These are phyloP conservation scores for Mormyrops boulengeri DNA, from an alignment of 2,797 vertebrate species.

Conservation along the genomic window DNA sequence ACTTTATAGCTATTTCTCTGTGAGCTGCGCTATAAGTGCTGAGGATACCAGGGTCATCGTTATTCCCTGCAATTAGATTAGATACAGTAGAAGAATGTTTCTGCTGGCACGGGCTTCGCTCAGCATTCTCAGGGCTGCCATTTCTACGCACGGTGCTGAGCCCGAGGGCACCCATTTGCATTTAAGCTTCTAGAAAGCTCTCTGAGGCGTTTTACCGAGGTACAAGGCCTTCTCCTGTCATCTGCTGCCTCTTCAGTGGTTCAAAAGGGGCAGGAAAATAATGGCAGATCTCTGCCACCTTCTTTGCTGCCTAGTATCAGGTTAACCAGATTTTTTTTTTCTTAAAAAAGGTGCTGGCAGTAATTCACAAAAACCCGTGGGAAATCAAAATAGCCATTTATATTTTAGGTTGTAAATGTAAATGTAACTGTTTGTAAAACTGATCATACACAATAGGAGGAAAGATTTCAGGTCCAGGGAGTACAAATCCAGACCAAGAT, in stretches of 20 bases:
- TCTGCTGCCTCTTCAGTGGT: background rate
- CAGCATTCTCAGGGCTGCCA: background rate
- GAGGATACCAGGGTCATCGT: background rate
- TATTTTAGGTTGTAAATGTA: no score
- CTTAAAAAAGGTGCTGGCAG: background rate
- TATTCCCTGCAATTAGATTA: conserved; percentile 16
- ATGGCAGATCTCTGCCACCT: background rate
- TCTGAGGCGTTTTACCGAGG: background rate
- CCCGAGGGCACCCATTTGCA: conserved; percentile 5
- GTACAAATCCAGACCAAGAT: background rate
- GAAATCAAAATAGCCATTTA: background rate
- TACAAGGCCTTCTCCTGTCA: background rate
- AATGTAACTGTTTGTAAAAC: background rate
- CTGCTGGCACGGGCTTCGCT: background rate
- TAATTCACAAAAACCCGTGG: background rate
- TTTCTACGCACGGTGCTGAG: background rate
- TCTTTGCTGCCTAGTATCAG: background rate
- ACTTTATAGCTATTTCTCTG: background rate
- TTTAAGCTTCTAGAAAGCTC: background rate
- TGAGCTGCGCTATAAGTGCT: background rate
- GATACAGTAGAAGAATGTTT: background rate
- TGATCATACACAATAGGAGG: background rate
- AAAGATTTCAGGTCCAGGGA: background rate
- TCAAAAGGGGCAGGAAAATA: background rate
- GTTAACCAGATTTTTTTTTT: background rate